Conservation (phyloP, 2,888 invertebrate species). For the Hedychridium roseum region DNA sequence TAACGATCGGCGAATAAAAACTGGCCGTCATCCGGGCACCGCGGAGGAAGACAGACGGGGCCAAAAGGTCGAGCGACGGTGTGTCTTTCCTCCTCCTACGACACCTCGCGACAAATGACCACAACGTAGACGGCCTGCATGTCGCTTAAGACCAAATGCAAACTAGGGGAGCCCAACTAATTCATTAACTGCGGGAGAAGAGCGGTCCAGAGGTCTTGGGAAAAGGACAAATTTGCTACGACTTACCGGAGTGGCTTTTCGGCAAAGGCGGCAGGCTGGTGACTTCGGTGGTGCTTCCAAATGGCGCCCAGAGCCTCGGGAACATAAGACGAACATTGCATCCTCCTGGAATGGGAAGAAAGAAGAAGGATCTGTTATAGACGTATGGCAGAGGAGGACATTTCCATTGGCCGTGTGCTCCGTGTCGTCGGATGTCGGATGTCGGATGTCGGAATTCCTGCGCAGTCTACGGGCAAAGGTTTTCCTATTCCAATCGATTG, state of each 20-base stretch:
- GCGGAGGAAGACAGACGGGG: slow-evolving; percentile 45
- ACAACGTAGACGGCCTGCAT: no score
- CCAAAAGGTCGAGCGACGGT: slow-evolving; percentile 31
- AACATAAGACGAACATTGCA: slow-evolving; percentile 61
- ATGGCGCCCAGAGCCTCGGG: slow-evolving; percentile 60
- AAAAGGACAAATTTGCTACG: background rate
- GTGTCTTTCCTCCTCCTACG: slow-evolving; percentile 17
- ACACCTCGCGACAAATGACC: slow-evolving; percentile 31
- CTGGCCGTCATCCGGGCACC: slow-evolving; percentile 53
- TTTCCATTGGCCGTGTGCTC: no score
- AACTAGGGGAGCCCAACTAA: no score
- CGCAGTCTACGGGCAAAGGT: no score
- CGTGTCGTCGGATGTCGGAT: no score
- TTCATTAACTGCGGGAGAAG: no score
- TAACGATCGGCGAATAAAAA: slow-evolving; percentile 59
- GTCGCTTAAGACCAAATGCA: no score
- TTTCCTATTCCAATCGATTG: no score
- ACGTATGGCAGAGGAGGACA: no score
- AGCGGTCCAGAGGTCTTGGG: no score
- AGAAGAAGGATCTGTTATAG: background rate
- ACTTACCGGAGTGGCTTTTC: slow-evolving; percentile 58
- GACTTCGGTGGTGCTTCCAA: slow-evolving; percentile 52
- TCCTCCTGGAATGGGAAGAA: slow-evolving; percentile 58
- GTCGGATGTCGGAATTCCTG: no score
- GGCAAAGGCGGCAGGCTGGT: slow-evolving; percentile 54